Evolutionary conservation across 2,113 vertebrate genomes (phyloP).

Genomic region (Mesoclemmys tuberculata): DNA sequence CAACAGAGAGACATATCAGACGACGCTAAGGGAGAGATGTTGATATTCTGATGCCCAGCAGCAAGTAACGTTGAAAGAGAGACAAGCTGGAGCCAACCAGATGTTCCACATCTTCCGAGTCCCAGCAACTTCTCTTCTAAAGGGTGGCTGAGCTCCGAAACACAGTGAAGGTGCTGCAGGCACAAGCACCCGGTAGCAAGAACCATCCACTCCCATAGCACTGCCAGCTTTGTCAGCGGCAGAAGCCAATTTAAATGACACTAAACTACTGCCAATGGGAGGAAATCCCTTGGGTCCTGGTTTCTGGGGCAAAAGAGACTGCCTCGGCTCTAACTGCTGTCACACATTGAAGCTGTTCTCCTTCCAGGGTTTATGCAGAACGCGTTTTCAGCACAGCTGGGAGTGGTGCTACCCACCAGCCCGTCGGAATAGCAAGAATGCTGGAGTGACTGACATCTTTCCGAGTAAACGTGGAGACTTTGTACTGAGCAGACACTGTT

Average conservation of each 20-base stretch:
- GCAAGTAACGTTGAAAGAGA: not conserved
- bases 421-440: slow-evolving; percentile 42
- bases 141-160: accelerated
- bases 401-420: slow-evolving; percentile 58
- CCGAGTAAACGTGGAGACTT: slow-evolving; percentile 57
- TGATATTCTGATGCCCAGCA: accelerated
- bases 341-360: slow-evolving; percentile 61
- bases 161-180: not conserved
- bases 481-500: not conserved
- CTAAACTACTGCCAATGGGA: slow-evolving; percentile 36
- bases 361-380: slow-evolving; percentile 60
- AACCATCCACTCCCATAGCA: slow-evolving; percentile 5
- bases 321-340: slow-evolving; percentile 50
- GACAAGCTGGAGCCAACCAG: not conserved
- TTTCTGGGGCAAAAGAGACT: slow-evolving; percentile 44
- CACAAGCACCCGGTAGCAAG: not conserved
- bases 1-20: not conserved
- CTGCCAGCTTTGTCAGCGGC: slow-evolving; percentile 25
- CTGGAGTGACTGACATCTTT: slow-evolving; percentile 58
- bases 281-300: slow-evolving; percentile 26
- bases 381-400: slow-evolving; percentile 51
- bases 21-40: not conserved
- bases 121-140: not conserved
- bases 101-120: not conserved
- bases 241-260: slow-evolving; percentile 33